These are phyloP conservation scores for Andinoacara biseriatus DNA, from an alignment of 2,113 vertebrate genomes.

Conservation along the genomic window DNA sequence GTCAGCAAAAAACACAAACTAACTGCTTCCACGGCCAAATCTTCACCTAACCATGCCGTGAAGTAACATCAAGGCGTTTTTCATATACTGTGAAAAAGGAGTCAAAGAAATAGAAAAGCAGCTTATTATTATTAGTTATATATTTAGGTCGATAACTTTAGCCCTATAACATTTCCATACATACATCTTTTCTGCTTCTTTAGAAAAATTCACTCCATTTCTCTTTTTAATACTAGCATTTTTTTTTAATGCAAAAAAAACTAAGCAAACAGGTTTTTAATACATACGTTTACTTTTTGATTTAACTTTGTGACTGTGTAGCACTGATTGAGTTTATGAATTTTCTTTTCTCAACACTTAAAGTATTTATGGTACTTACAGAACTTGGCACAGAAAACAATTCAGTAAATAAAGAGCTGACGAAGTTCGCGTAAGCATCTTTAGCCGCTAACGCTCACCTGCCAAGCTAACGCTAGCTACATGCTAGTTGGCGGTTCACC, in stretches of 20 bases:
- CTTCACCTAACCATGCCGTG: accelerated
- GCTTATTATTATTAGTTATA: too few species aligned
- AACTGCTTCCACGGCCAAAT: too few species aligned
- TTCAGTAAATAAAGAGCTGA: too few species aligned
- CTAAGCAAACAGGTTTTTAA: background rate
- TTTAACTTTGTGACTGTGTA: background rate
- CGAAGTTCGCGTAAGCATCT: too few species aligned
- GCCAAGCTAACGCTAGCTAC: background rate
- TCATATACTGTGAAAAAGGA: background rate
- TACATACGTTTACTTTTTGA: background rate
- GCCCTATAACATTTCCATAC: too few species aligned
- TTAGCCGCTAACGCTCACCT: background rate
- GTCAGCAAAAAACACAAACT: background rate
- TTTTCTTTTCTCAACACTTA: background rate
- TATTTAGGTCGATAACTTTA: too few species aligned
- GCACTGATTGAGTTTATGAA: background rate
- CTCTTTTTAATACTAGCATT: background rate
- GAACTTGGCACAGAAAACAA: too few species aligned
- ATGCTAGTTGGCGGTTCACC: background rate
- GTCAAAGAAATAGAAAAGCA: background rate
- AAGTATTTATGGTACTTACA: too few species aligned
- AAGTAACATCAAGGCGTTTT: background rate
- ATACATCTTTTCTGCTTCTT: too few species aligned
- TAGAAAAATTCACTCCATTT: too few species aligned
- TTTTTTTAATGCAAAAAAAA: too few species aligned